Base-by-base conservation (phyloP, 2,888 invertebrate genomes). In the Caenorhabditis auriculariae region DNA sequence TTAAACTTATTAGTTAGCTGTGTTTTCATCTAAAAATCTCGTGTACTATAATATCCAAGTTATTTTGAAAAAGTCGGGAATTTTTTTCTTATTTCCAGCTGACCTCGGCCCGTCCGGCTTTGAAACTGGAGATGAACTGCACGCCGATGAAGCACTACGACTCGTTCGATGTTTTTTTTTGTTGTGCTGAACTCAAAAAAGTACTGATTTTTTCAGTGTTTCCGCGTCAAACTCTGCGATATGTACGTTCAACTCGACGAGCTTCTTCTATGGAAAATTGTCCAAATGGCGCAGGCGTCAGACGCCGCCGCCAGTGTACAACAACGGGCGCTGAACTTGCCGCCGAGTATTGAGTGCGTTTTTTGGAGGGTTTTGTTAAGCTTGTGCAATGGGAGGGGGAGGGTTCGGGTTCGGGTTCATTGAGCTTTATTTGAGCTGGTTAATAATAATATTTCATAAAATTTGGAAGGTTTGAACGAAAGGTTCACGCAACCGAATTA, bases 211-310 rank as follows among this genome's bases (percentile, higher is more conserved):
- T 83, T 83, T 58, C 81, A 88, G 85, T 89, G 92, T 82, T 84
- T 93, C 56, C 88, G 90, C 21, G 86, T 94, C 15, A 88, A 88
- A 63, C 84, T 93, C 53, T 89, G 90, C 50, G 91, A 91, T 52
- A 86, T 93, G 57, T 89, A 90, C 37, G 85, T 94, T 9, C 88
- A 90, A 57, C 85, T 98, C 12, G 96, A 98, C 81, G 96, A 98
- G 83, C 87, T 87, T 55, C 83, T 91, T 28, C 85, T 92, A 28
- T 85, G 90, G 72, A 89, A 90, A 82, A 81, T 91, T 49, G 80
- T 87, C 37, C 83, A 85, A 37, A 78, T 78, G 62, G 66, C 65
- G 12, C 73, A 76, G 44, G 71, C 77, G n/a, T 72, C 73, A 1
- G 71, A 69, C 26, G 68, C 72, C 0, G 52, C 75, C 12, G 57